Evolutionary conservation across 2,113 vertebrate genomes (phyloP).

Genomic region (Muntiacus reevesi): DNA sequence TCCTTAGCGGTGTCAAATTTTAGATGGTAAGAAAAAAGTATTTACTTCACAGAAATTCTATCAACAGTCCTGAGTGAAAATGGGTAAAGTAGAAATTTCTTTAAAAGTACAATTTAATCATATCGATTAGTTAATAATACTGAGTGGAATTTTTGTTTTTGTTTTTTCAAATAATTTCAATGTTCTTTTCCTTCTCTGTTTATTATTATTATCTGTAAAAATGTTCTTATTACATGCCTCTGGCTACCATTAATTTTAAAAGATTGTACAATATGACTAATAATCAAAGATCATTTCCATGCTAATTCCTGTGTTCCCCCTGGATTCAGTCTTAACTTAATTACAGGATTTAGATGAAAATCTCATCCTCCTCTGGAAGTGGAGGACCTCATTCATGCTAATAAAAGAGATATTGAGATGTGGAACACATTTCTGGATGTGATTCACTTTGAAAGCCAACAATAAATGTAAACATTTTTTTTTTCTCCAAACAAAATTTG

Average conservation of each 20-base stretch:
- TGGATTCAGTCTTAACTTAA: neutral
- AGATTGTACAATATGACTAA: neutral
- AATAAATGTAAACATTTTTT: neutral
- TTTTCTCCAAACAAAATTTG: neutral
- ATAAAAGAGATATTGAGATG: neutral
- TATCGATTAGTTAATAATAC: neutral
- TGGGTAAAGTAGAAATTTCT: neutral
- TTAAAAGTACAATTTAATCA: neutral
- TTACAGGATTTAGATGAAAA: constrained; percentile 1
- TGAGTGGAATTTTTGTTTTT: neutral
- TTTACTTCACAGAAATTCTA: neutral
- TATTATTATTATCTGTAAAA: constrained; percentile 25
- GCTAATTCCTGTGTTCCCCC: neutral
- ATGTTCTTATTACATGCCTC: neutral
- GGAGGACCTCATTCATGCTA: neutral
- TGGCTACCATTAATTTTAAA: constrained; percentile 26
- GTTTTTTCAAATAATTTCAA: neutral
- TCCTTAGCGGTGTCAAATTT: neutral
- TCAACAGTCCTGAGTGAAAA: neutral
- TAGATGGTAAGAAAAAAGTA: neutral
- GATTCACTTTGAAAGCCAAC: constrained; percentile 18
- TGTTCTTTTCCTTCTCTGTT: neutral
- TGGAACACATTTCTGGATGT: neutral
- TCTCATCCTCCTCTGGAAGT: neutral
- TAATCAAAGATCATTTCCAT: constrained; percentile 4